Base-by-base conservation (phyloP, 2,113 vertebrate genomes). In the Equus quagga region DNA sequence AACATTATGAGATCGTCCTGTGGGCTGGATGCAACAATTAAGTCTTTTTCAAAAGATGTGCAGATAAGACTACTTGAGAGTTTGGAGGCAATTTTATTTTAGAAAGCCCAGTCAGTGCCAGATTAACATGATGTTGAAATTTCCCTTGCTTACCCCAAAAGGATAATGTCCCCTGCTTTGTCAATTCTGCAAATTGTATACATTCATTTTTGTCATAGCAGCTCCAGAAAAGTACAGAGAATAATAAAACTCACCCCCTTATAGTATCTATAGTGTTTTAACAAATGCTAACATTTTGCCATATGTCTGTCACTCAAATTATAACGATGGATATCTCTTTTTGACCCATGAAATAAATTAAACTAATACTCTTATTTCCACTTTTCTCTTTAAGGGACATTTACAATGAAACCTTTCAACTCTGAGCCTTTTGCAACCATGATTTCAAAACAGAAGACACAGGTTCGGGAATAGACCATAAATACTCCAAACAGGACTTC, bases 11-110 rank as follows among this genome's bases (percentile, higher is more conserved):
- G 83, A 92, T 12, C 0, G 0, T n/a, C 15, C 62, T 76, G 46
- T 14, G 69, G 41, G 69, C 82, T 65, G 26, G n/a, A 89, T 46
- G 58, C 54, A 69, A 51, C 69, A 83, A 93, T 82, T 17, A 79
- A 72, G 79, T 65, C 36, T 75, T 73, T 92, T 96, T 75, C 58
- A 80, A 94, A 96, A 85, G 83, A 89, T 56, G 73, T 69, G 19
- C 93, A 96, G 49, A 64, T 33, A 56, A 91, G 75, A 76, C 36
- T 41, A 23, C 41, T 60, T 64, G 31, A n/a, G 54, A 78, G 69
- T 80, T 73, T 41, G 81, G 46, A 65, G 89, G n/a, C 69, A 51
- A 73, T 54, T 83, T 88, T 33, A 28, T 9, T 72, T 75, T 56
- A 78, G 41, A n/a, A 93, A 96, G 14, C 23, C 12, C 15, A 54